These are phyloP conservation scores for Caranx melampygus DNA, from an alignment of 2,113 vertebrate genomes.

Conservation along the genomic window DNA sequence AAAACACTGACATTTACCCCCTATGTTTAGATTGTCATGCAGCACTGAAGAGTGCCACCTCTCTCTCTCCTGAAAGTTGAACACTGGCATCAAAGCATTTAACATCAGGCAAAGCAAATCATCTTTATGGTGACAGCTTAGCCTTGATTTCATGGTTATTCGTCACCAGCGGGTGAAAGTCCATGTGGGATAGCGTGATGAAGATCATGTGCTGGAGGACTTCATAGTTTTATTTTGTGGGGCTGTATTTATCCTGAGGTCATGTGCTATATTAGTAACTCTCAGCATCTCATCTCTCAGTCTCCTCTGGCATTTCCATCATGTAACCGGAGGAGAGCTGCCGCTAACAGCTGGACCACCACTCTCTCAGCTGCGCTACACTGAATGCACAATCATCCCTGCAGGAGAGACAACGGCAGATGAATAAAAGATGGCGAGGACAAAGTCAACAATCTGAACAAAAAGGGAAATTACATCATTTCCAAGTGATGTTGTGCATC, in stretches of 20 bases:
- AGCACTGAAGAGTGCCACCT: no score
- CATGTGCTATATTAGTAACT: not conserved
- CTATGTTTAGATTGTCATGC: no score
- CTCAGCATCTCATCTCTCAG: not conserved
- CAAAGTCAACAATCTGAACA: not conserved
- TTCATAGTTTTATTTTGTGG: not conserved
- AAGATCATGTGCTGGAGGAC: not conserved
- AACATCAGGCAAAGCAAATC: no score
- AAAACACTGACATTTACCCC: no score
- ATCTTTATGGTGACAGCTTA: no score
- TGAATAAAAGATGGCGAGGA: constrained; percentile 22
- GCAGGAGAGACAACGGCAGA: constrained; percentile 1
- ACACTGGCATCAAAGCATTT: no score
- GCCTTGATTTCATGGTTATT: no score
- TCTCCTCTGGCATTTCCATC: not conserved
- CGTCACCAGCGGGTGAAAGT: not conserved
- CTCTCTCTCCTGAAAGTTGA: no score
- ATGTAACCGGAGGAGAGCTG: not conserved
- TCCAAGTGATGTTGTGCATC: not conserved
- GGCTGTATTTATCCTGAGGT: not conserved
- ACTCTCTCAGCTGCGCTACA: not conserved
- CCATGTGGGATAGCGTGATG: not conserved
- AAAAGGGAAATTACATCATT: not conserved
- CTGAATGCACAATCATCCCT: not conserved
- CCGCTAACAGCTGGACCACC: not conserved